Evolutionary conservation across 2,113 vertebrate species (phyloP).

Genomic region (Callopanchax toddi): DNA sequence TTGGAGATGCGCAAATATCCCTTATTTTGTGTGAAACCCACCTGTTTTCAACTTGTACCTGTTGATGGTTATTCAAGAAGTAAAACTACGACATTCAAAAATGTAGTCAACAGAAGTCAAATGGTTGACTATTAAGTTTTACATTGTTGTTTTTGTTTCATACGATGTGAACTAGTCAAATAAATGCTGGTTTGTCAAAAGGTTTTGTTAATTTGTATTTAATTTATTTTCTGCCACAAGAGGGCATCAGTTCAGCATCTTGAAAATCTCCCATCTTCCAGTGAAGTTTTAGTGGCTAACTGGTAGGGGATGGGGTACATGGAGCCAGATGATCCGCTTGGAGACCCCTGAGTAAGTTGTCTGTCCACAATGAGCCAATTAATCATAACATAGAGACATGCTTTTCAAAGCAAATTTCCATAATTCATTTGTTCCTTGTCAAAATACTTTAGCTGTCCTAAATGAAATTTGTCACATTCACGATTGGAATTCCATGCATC

Average conservation of each 20-base stretch:
- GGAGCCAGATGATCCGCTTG: no score
- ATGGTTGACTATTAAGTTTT: slow-evolving; percentile 39
- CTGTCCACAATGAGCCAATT: no score
- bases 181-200: slow-evolving; percentile 55
- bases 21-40: slow-evolving; percentile 16
- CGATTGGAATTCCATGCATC: no score
- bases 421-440: no score
- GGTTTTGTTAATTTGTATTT: background rate
- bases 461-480: no score
- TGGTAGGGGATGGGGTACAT: no score
- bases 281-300: no score
- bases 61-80: slow-evolving; percentile 30
- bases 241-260: background rate
- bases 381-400: no score
- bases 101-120: slow-evolving; percentile 14
- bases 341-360: no score
- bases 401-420: no score
- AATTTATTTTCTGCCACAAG: slow-evolving; percentile 8
- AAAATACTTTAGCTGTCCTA: no score
- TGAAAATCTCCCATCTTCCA: no score
- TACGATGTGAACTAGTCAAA: slow-evolving; percentile 69
- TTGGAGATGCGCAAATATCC: slow-evolving; percentile 3
- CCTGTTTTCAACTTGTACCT: slow-evolving; percentile 38
- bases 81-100: slow-evolving; percentile 22
- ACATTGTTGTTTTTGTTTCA: slow-evolving; percentile 58